Base-by-base conservation (phyloP, 1,140 invertebrate species). In the Brachionus koreanus region DNA sequence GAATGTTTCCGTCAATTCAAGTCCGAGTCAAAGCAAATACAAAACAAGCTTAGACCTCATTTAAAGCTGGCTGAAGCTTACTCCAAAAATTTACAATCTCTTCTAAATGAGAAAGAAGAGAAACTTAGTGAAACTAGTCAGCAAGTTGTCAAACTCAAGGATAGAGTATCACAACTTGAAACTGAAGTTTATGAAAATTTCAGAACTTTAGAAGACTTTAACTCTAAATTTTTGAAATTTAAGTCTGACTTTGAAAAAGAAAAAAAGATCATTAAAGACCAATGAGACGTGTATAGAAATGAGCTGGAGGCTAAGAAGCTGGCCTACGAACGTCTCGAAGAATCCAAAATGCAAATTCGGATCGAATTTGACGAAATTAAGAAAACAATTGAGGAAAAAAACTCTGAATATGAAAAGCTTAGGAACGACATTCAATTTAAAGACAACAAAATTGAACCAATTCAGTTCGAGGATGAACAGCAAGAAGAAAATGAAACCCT, bases 371-470 rank as follows among this genome's bases (percentile, higher is more conserved):
- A 23, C 49, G 49, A 79, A 23, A 29, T 79, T 13, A 79, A 79
- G 13, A 49, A 65, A 57, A 13, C 9, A 61, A 42, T 33, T 23
- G 61, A 39, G 16, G 23, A 61, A 33, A 49, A 57, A 52, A 25
- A 10, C 29, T 16, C 19, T 7, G 12, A 37, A 25, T 52, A 35
- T 29, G 25, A 61, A 10, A 33, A 37, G 6, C 39, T 61, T 23
- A 61, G 35, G 49, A 79, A 79, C 13, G 74, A 77, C 2, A 16
- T 79, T 79, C 76, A 79, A 12, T 79, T 61, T 37, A 57, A 57
- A 61, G 37, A 79, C 5, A 79, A 79, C 29, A 57, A 79, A 25
- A 57, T 79, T 43, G 76, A 79, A n/a, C 49, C 37, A 3, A 46
- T 77, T 13, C 12, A 49, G 25, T 57, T 16, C 33, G 76, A 79